phyloP scores from a whole-genome alignment of 1,140 invertebrate species.

The Drosophila oshimai region DNA sequence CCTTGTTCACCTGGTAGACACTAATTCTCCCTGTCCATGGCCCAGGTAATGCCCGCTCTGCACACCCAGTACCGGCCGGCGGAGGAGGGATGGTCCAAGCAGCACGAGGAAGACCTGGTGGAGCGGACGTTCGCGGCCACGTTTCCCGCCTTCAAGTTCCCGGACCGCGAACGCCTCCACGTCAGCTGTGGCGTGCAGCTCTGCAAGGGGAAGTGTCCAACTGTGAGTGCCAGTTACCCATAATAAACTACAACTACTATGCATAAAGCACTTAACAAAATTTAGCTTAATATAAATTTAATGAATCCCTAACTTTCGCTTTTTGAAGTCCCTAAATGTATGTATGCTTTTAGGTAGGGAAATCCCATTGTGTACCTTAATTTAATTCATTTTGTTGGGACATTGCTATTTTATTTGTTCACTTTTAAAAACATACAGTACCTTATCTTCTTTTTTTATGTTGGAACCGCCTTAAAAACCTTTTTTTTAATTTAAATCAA shows the following conservation, averaged over 20 bases:
- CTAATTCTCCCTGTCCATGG: not conserved
- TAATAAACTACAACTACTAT: not conserved
- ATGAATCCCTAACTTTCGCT: too few relatives aligned
- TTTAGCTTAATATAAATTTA: too few relatives aligned
- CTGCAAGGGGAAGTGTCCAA: slow-evolving; percentile 87
- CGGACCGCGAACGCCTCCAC: slow-evolving; percentile 88
- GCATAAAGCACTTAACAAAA: too few relatives aligned
- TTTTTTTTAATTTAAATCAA: too few relatives aligned
- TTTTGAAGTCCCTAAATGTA: too few relatives aligned
- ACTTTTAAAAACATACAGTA: too few relatives aligned
- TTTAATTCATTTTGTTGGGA: too few relatives aligned
- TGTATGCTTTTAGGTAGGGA: too few relatives aligned
- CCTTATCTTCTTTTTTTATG: too few relatives aligned
- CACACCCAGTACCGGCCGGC: slow-evolving; percentile 60
- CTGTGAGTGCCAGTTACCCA: slow-evolving; percentile 80
- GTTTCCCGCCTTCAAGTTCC: slow-evolving; percentile 91
- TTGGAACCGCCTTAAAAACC: too few relatives aligned
- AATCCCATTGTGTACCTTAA: too few relatives aligned
- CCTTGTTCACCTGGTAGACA: not conserved
- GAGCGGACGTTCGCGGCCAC: slow-evolving; percentile 84
- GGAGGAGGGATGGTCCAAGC: slow-evolving; percentile 82
- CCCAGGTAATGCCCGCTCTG: slow-evolving; percentile 80
- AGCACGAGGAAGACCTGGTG: slow-evolving; percentile 78
- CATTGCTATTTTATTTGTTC: too few relatives aligned
- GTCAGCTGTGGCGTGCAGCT: slow-evolving; percentile 87